A percentile compares a stretch with the other conserved stretches of the same genome.
phyloP scores from a whole-genome alignment of 2,888 invertebrate species.

The Amblyjoppa fuscipennis region DNA sequence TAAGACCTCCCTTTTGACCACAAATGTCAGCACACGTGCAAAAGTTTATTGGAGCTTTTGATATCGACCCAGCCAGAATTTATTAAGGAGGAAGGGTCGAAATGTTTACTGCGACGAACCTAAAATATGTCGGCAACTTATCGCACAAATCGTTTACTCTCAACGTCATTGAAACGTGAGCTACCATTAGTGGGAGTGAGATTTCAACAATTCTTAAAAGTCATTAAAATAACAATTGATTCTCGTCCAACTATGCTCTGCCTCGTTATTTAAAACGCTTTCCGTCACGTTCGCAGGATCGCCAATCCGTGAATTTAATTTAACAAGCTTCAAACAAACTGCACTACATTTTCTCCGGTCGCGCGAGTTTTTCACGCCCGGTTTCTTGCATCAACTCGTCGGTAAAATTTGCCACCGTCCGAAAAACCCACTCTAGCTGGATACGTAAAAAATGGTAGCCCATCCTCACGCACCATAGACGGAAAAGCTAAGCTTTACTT shows the following conservation, averaged over 20 bases:
- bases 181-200: not conserved
- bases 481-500: not conserved
- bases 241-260: not conserved
- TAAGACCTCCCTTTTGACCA: too few relatives aligned
- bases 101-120: too few relatives aligned
- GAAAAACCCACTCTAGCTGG: not conserved
- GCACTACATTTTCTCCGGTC: not conserved
- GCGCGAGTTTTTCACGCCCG: not conserved
- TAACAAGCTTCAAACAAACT: slow-evolving; percentile 5
- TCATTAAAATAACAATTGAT: slow-evolving; percentile 45
- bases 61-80: too few relatives aligned
- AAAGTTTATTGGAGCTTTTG: too few relatives aligned
- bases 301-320: not conserved
- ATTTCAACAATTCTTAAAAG: slow-evolving; percentile 40
- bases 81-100: too few relatives aligned
- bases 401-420: not conserved
- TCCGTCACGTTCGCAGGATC: not conserved
- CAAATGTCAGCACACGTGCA: too few relatives aligned
- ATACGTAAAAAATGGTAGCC: not conserved
- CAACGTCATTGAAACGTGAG: slow-evolving; percentile 30
- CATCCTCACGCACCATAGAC: not conserved
- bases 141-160: too few relatives aligned
- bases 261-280: not conserved
- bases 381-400: not conserved
- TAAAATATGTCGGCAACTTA: too few relatives aligned